Evolutionary conservation across 2,113 vertebrate genomes (phyloP).

Genomic region (Psittacula cyanocephala): DNA sequence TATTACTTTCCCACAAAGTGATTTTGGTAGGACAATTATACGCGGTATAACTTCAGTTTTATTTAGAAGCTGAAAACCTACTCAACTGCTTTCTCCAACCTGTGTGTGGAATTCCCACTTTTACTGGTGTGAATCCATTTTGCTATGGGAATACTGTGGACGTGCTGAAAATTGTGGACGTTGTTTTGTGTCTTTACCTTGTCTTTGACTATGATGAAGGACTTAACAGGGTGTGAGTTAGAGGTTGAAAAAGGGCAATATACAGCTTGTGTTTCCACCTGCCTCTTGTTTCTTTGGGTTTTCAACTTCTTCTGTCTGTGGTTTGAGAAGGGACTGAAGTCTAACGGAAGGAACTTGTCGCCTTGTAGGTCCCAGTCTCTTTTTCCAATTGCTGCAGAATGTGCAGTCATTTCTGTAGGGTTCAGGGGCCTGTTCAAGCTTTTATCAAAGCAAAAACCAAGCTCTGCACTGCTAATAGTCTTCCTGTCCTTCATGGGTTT

Average conservation of each 20-base stretch:
- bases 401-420: not conserved
- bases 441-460: not conserved
- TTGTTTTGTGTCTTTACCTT: not conserved
- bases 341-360: not conserved
- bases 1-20: not conserved
- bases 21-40: not conserved
- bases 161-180: rapidly evolving
- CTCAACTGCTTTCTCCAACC: not conserved
- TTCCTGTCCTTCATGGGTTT: not conserved
- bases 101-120: not conserved
- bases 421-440: not conserved
- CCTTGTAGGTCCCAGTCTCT: not conserved
- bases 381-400: not conserved
- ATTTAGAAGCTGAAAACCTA: not conserved
- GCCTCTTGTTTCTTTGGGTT: not conserved
- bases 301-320: rapidly evolving
- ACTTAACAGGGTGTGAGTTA: not conserved
- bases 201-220: not conserved
- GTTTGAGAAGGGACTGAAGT: not conserved
- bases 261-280: not conserved
- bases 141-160: not conserved
- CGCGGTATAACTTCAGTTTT: not conserved
- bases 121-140: not conserved
- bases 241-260: not conserved
- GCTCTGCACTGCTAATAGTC: not conserved